Base-by-base conservation (phyloP, 2,888 invertebrate species). In the Microchrysa polita region DNA sequence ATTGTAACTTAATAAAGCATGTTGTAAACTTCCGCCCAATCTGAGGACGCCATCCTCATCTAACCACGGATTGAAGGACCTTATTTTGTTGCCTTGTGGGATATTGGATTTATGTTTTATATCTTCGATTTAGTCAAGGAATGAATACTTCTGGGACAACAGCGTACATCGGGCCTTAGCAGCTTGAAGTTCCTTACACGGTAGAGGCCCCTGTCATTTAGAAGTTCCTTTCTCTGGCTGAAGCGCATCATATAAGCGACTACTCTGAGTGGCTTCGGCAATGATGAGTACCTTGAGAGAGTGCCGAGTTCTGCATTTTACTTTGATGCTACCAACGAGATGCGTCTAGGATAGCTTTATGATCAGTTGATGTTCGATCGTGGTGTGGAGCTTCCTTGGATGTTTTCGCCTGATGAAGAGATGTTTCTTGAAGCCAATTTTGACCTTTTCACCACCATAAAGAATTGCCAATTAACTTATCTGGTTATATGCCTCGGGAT, bases 381-480 rank as follows among this genome's bases (percentile, higher is more conserved):
- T n/a, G n/a, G n/a, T n/a, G n/a, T n/a, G n/a, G n/a, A n/a, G n/a
- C n/a, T n/a, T n/a, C n/a, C n/a, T n/a, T n/a, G n/a, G n/a, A n/a
- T n/a, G n/a, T n/a, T n/a, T n/a, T n/a, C n/a, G n/a, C n/a, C n/a
- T n/a, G n/a, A n/a, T n/a, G 12, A 12, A 7, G 7, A 42, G 42
- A 9, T 9, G 5, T 5, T 53, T 53, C 5, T 7, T 0, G 7
- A 12, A 73, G 23, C 67, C 75, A 78, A 7, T n/a, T 12, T 14
- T 79, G 79, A 10, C 79, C 79, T 7, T 75, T 73, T 77, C 78
- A 78, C 79, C 79, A 80, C n/a, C n/a, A n/a, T 1, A 79, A 67
- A 5, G 59, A 20, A 9, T 60, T 72, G 0, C 55, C 14, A 1
- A 76, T 12, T 10, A 80, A 27, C 53, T 74, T 55, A 0, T 69